phyloP scores from a whole-genome alignment of 1,140 invertebrate genomes.

The Sminthurinus signatus region DNA sequence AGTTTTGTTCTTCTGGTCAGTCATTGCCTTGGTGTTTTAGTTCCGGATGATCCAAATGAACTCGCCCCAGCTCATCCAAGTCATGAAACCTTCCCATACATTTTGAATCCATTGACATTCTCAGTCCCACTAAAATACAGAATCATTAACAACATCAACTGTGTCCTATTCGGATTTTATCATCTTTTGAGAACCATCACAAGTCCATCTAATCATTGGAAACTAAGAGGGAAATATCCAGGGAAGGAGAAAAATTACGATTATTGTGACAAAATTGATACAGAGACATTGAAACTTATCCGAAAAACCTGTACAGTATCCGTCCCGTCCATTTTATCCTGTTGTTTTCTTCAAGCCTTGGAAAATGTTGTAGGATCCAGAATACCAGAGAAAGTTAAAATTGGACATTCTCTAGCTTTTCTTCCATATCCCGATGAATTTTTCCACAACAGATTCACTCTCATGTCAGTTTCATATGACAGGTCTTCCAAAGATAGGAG shows the following conservation, averaged over 20 bases:
- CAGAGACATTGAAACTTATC: background rate
- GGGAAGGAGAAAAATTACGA: background rate
- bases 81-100: background rate
- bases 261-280: background rate
- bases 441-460: slow-evolving; percentile 11
- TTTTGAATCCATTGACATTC: background rate
- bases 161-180: slow-evolving; percentile 7
- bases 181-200: background rate
- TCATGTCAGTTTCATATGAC: background rate
- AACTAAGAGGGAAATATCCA: background rate
- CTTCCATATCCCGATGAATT: slow-evolving; percentile 2
- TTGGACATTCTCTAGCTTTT: slow-evolving; percentile 7
- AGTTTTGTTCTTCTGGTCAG: slow-evolving; percentile 4
- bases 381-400: background rate
- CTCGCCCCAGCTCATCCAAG: background rate
- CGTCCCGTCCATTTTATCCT: slow-evolving; percentile 2
- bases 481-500: background rate
- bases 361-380: background rate
- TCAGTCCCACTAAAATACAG: slow-evolving; percentile 2
- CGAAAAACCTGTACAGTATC: background rate
- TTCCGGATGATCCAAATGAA: background rate
- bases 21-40: background rate
- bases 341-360: background rate
- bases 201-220: background rate
- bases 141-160: slow-evolving; percentile 6